Percentiles rank a stretch among this genome's conserved stretches.
Conservation (phyloP, 2,888 invertebrate species). For the Sinodicranocentrus sp. region DNA sequence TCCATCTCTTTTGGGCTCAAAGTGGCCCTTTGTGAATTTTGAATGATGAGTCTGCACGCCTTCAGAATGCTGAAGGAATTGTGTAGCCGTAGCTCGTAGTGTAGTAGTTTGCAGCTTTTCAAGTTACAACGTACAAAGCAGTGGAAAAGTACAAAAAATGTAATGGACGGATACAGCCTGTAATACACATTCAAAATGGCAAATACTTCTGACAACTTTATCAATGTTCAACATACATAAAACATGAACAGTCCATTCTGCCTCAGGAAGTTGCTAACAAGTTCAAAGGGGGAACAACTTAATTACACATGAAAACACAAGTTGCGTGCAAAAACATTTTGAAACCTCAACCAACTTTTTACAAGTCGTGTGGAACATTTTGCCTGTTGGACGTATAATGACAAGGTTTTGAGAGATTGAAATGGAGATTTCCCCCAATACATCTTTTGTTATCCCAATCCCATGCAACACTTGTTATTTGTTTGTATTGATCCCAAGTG, state of each 20-base stretch:
- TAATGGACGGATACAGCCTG: too few species aligned
- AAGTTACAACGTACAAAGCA: too few species aligned
- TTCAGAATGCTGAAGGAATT: too few species aligned
- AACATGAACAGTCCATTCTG: not conserved
- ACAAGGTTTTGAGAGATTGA: not conserved
- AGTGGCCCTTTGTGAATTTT: not conserved
- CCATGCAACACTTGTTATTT: not conserved
- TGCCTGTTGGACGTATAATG: not conserved
- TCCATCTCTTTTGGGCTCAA: not conserved
- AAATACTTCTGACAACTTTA: not conserved
- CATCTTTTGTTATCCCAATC: not conserved
- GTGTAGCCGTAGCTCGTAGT: too few species aligned
- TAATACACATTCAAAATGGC: not conserved
- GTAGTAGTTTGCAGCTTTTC: too few species aligned
- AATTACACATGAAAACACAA: constrained; percentile 6
- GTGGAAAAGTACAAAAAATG: too few species aligned
- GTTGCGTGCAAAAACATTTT: constrained; percentile 9
- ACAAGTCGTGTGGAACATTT: too few species aligned
- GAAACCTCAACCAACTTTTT: not conserved
- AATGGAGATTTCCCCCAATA: not conserved
- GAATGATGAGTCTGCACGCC: not conserved
- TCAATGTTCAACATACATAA: not conserved
- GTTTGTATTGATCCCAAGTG: not conserved
- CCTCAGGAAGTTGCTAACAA: not conserved
- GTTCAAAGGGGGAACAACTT: not conserved